phyloP scores from a whole-genome alignment of 2,888 invertebrate genomes.

The Perithous albicinctus region DNA sequence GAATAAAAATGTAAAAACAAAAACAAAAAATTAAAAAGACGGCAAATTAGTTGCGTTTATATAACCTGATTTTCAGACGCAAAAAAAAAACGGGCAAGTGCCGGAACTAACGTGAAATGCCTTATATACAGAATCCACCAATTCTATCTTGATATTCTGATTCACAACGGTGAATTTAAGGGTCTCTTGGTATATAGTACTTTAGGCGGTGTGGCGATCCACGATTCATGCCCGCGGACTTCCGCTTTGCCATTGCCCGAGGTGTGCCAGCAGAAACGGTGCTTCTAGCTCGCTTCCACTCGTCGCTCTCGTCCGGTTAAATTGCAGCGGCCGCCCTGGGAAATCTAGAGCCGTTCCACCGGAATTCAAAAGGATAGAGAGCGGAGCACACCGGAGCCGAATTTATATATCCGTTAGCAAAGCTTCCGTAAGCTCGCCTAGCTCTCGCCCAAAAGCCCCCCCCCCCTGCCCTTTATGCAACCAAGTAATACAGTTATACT shows the following conservation, averaged over 20 bases:
- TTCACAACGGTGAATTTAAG: conserved; percentile 61
- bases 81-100: no score
- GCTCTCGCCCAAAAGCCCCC: conserved; percentile 41
- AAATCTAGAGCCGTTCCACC: conserved; percentile 71
- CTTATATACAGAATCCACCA: neutral
- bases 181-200: conserved; percentile 59
- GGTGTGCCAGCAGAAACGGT: conserved; percentile 31
- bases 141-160: conserved; percentile 51
- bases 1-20: no score
- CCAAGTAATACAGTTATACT: conserved; percentile 29
- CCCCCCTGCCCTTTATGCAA: conserved; percentile 27
- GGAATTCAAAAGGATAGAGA: conserved; percentile 75
- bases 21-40: no score
- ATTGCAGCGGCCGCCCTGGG: conserved; percentile 67
- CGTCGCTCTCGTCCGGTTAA: conserved; percentile 58
- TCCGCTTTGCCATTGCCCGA: conserved; percentile 60
- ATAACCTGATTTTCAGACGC: no score
- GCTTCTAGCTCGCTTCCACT: conserved; percentile 34
- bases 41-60: no score
- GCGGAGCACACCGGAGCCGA: conserved; percentile 56
- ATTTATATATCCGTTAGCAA: conserved; percentile 67
- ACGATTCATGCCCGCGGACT: conserved; percentile 64
- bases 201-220: conserved; percentile 54
- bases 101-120: no score
- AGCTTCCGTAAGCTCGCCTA: conserved; percentile 65